Percentiles rank a stretch among this genome's conserved stretches.
These are phyloP conservation scores for Eubasilissa splendida DNA, from an alignment of 2,888 invertebrate species.

Conservation along the genomic window DNA sequence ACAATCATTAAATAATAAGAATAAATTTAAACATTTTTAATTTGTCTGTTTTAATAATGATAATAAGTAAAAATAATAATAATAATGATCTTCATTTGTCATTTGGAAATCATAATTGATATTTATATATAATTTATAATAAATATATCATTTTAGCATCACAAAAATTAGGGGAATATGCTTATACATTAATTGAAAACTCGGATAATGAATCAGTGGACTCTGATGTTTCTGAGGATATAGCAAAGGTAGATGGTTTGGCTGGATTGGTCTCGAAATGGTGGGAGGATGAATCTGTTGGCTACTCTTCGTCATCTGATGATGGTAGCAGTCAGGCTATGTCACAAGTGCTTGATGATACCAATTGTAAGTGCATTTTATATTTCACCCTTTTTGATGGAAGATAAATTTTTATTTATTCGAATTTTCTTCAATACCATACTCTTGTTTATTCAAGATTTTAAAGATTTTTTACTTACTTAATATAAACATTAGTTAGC, in stretches of 20 bases:
- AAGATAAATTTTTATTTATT: constrained; percentile 8
- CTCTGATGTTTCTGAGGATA: constrained; percentile 67
- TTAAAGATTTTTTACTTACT: no score
- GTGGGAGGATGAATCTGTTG: constrained; percentile 69
- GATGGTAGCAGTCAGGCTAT: constrained; percentile 74
- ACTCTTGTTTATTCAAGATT: no score
- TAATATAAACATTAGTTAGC: no score
- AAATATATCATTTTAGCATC: constrained; percentile 56
- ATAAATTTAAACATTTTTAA: no score
- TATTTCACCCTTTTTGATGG: no score
- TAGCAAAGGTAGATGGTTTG: constrained; percentile 67
- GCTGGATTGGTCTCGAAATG: constrained; percentile 66
- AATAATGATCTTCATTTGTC: no score
- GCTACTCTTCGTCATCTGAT: constrained; percentile 76
- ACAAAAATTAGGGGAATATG: constrained; percentile 62
- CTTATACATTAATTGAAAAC: constrained; percentile 62
- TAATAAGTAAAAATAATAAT: no score
- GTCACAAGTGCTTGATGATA: constrained; percentile 84
- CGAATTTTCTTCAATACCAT: no score
- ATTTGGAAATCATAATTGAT: no score
- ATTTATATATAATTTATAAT: neutral
- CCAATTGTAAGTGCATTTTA: constrained; percentile 75
- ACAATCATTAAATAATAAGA: no score
- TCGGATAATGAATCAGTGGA: constrained; percentile 57
- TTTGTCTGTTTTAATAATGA: no score